Evolutionary conservation across 2,888 invertebrate genomes (phyloP), one percentile per base, ranked within the genome.

Genomic region (Sicus ferrugineus): DNA sequence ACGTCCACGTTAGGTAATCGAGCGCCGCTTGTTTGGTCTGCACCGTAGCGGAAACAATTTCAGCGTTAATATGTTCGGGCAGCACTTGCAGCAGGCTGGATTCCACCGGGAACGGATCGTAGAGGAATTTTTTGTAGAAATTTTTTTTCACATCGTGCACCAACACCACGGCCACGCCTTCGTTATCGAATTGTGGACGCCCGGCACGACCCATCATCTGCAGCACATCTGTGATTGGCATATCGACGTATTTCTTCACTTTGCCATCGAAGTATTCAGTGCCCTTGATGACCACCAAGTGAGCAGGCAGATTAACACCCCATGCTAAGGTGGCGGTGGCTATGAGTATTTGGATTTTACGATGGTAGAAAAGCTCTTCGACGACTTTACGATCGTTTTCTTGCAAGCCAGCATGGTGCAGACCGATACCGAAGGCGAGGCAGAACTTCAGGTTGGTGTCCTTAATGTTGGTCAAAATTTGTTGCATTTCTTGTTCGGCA

Each of bases 141-240:
- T 95, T 95, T 86, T 99, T 99, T 86, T 98, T 98, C 59, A 94
- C 90, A 79, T 99, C 98, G 80, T 99, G 98, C 0, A 99, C 94
- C 74, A 94, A 86, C 1, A 95, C 93, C 5, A 94, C 93, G 0
- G 94, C 94, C 1, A 94, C 91, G 0, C 95, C 99, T 77, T 94
- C 92, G 78, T 93, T 93, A 85, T 98, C 99, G 81, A 92, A 99
- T 87, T 99, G 95, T 0, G 99, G 99, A 67, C 99, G 89, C 0
- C 99, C 99, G 69, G 99, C 99, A 69, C 99, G 89, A 2, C 99
- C 99, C 93, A 99, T 98, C 99, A 99, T 99, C 86, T 99, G 99
- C 69, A 99, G 87, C 0, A 99, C 98, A 86, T 99, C 98, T 0
- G 99, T 99, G 63, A 99, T 98, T 0, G 99, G 99, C 93, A 99